phyloP scores from a whole-genome alignment of 2,113 vertebrate genomes.

The Tragelaphus strepsiceros region DNA sequence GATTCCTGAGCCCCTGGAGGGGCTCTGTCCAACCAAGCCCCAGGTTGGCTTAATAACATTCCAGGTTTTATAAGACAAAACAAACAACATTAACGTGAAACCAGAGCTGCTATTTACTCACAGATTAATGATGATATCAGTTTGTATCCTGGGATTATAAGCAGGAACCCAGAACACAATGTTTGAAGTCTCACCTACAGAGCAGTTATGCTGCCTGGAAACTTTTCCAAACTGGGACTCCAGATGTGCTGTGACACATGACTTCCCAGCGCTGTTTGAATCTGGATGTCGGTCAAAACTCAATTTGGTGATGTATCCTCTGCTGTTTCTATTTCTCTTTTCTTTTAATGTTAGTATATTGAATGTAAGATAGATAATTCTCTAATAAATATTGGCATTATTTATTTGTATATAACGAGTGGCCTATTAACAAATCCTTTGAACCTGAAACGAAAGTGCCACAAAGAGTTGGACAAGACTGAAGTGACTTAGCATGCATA shows the following conservation, averaged over 20 bases:
- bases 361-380: background rate
- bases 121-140: background rate
- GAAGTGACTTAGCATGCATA: background rate
- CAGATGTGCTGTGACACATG: background rate
- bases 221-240: background rate
- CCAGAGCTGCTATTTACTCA: background rate
- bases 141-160: background rate
- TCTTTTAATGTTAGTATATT: background rate
- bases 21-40: background rate
- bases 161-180: background rate
- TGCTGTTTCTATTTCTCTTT: background rate
- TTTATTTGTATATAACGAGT: background rate
- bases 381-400: background rate
- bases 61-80: background rate
- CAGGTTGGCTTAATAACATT: background rate
- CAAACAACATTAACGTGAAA: background rate
- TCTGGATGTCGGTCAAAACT: background rate
- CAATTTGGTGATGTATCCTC: background rate
- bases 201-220: background rate
- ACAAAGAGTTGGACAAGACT: background rate
- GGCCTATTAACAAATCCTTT: background rate
- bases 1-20: background rate
- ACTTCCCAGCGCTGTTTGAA: background rate
- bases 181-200: background rate
- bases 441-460: background rate